These are phyloP conservation scores for Xenops minutus DNA, from an alignment of 2,797 vertebrate genomes.

Conservation along the genomic window DNA sequence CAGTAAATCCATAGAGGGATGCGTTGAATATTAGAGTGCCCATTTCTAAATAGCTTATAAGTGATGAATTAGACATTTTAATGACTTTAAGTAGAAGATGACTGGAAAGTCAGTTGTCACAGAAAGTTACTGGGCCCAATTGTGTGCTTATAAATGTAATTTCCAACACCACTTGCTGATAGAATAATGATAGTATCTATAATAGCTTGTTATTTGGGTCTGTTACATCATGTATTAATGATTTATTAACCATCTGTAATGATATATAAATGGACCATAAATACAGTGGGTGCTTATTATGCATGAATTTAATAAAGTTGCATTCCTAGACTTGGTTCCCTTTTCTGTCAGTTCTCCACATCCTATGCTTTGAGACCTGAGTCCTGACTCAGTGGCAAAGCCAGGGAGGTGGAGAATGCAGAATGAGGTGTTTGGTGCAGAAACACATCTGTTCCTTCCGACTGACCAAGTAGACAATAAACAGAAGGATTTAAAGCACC, in stretches of 20 bases:
- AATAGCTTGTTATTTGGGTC: background rate
- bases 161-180: background rate
- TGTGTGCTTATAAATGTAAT: background rate
- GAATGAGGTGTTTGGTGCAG: background rate
- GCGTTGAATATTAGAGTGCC: background rate
- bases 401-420: background rate
- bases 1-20: background rate
- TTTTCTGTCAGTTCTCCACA: background rate
- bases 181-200: background rate
- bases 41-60: background rate
- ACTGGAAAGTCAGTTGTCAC: background rate
- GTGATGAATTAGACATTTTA: background rate
- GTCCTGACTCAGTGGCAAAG: background rate
- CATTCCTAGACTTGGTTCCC: fast-evolving
- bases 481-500: slow-evolving; percentile 33
- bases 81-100: background rate
- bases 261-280: background rate
- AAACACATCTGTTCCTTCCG: background rate
- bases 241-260: background rate
- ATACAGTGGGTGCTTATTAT: background rate
- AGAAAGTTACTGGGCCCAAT: background rate
- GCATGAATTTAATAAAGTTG: background rate
- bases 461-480: background rate
- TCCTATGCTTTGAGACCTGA: background rate
- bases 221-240: background rate